Conservation (phyloP, 2,797 vertebrate species). For the Moxostoma hubbsi region DNA sequence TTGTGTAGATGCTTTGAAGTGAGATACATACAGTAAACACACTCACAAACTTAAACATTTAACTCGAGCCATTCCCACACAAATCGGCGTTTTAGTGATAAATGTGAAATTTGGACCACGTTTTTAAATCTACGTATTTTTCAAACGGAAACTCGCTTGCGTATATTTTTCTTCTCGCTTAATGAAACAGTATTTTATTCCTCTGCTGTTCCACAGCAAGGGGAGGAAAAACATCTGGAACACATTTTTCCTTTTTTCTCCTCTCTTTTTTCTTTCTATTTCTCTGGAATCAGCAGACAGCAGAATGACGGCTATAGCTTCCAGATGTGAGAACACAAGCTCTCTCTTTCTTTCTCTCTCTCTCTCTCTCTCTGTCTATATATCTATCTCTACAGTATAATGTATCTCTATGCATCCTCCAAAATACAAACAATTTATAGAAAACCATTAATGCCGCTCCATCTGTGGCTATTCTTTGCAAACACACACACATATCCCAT, state of each 20-base stretch:
- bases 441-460: constrained; percentile 5
- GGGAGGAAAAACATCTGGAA: constrained; percentile 84
- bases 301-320: constrained; percentile 79
- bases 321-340: constrained; percentile 76
- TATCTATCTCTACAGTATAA: too few species aligned
- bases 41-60: neutral
- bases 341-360: constrained; percentile 2
- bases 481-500: constrained; percentile 9
- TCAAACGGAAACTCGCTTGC: neutral
- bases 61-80: constrained; percentile 6
- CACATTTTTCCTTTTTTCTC: constrained; percentile 70
- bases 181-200: constrained; percentile 72
- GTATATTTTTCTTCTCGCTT: constrained; percentile 73
- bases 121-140: neutral
- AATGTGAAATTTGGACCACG: neutral
- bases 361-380: neutral
- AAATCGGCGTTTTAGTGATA: constrained; percentile 5
- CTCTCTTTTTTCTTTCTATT: constrained; percentile 64
- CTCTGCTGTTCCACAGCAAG: constrained; percentile 71
- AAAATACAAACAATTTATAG: neutral
- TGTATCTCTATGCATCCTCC: neutral
- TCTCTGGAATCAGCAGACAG: constrained; percentile 78
- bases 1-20: neutral
- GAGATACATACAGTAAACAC: neutral
- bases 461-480: constrained; percentile 6